These are phyloP conservation scores for Spea multiplicata DNA, from an alignment of 2,113 vertebrate species.

Conservation along the genomic window DNA sequence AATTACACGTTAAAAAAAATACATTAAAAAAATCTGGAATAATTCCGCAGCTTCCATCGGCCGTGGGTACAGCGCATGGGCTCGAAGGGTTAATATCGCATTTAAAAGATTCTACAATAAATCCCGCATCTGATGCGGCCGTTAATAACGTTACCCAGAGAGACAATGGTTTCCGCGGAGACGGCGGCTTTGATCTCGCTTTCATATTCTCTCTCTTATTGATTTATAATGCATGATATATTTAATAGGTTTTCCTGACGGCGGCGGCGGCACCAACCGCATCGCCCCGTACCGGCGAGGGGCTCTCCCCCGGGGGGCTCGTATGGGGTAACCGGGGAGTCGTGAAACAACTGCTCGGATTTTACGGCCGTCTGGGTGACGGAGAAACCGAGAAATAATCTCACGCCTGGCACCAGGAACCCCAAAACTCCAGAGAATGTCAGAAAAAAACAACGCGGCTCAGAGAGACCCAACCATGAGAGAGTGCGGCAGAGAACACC, in stretches of 20 bases:
- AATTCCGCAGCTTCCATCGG: no score
- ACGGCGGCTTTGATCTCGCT: not conserved
- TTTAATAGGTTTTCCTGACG: slow-evolving; percentile 25
- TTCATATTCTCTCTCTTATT: not conserved
- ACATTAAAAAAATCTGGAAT: no score
- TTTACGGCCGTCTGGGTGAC: not conserved
- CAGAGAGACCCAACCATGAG: no score
- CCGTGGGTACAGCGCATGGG: no score
- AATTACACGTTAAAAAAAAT: slow-evolving; percentile 3
- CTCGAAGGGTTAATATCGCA: no score
- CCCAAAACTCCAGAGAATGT: not conserved
- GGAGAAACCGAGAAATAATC: no score
- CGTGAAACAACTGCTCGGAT: not conserved
- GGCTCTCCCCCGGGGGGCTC: slow-evolving; percentile 21
- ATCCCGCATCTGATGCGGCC: no score
- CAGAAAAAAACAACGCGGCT: not conserved
- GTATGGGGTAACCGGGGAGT: slow-evolving; percentile 5
- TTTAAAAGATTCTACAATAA: no score
- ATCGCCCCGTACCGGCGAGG: slow-evolving; percentile 13
- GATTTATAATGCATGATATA: slow-evolving; percentile 29
- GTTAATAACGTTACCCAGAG: no score
- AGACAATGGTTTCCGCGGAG: not conserved
- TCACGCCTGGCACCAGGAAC: not conserved
- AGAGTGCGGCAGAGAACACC: no score
- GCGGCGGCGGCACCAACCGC: slow-evolving; percentile 11